Conservation (phyloP, 2,113 vertebrate species). For the Dicentrarchus labrax region DNA sequence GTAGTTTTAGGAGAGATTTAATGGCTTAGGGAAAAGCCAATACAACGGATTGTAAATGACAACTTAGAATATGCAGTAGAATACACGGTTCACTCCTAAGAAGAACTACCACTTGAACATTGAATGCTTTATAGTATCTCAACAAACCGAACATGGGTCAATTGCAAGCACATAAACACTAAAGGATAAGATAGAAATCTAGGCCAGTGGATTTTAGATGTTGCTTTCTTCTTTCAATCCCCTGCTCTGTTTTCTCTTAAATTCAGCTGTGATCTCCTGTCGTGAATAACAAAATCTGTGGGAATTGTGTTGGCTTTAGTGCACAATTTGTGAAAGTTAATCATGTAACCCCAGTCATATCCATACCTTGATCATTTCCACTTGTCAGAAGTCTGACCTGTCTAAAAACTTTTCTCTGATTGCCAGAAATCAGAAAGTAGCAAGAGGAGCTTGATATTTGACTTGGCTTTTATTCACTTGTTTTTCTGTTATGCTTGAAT, state of each 20-base stretch:
- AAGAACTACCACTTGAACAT: neutral
- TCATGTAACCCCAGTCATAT: neutral
- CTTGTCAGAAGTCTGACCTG: neutral
- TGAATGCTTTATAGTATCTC: neutral
- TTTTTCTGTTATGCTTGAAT: slow-evolving; percentile 7
- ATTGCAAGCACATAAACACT: neutral
- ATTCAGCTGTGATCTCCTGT: neutral
- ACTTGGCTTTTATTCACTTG: slow-evolving; percentile 6
- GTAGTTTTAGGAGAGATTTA: neutral
- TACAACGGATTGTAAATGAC: neutral
- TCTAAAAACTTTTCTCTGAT: slow-evolving; percentile 29
- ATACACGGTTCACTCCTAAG: neutral
- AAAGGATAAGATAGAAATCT: neutral
- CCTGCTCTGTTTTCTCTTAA: neutral
- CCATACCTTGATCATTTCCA: neutral
- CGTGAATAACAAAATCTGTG: neutral
- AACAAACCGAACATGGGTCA: neutral
- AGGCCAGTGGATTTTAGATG: neutral
- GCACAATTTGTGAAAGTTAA: neutral
- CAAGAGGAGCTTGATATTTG: neutral
- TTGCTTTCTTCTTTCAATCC: neutral
- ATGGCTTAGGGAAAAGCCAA: neutral
- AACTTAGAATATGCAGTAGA: neutral
- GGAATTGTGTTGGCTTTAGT: slow-evolving; percentile 4
- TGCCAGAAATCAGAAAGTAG: neutral